A percentile compares a stretch with the other conserved stretches of the same genome.
phyloP scores from a whole-genome alignment of 2,888 invertebrate genomes.

The Nycteola revayana region DNA sequence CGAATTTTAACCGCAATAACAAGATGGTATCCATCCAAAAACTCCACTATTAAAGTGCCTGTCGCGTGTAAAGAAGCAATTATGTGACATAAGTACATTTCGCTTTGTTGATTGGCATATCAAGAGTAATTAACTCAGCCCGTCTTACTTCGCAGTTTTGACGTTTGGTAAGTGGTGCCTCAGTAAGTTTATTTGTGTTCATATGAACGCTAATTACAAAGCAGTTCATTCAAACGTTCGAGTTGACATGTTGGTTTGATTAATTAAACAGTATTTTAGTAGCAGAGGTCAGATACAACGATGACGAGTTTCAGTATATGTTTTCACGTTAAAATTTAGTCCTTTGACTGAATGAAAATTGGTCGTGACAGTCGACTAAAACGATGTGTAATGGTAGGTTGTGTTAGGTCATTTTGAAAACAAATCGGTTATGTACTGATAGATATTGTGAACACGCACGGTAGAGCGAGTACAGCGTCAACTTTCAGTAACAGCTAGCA shows the following conservation, averaged over 20 bases:
- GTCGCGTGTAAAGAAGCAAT: slow-evolving; percentile 48
- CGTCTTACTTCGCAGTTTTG: slow-evolving; percentile 23
- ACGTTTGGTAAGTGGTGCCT: neutral
- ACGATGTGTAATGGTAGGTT: no score
- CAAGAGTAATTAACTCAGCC: slow-evolving; percentile 26
- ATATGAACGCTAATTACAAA: neutral
- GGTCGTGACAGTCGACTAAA: no score
- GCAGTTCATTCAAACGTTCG: neutral
- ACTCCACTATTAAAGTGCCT: slow-evolving; percentile 26
- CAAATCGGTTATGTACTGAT: no score
- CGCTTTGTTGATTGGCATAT: slow-evolving; percentile 45
- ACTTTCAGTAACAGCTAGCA: no score
- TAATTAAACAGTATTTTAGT: neutral
- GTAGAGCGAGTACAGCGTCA: no score
- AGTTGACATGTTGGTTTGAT: neutral
- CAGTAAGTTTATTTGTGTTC: no score
- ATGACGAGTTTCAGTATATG: no score
- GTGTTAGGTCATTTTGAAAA: no score
- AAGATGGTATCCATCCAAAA: slow-evolving; percentile 27
- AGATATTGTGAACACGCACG: no score
- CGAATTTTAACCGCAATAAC: slow-evolving; percentile 16
- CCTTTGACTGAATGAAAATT: no score
- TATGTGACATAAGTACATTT: slow-evolving; percentile 45
- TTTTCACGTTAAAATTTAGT: no score
- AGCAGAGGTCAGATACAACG: no score